These are phyloP conservation scores for Petrocephalus microphthalmus DNA, from an alignment of 2,113 vertebrate species.

Conservation along the genomic window DNA sequence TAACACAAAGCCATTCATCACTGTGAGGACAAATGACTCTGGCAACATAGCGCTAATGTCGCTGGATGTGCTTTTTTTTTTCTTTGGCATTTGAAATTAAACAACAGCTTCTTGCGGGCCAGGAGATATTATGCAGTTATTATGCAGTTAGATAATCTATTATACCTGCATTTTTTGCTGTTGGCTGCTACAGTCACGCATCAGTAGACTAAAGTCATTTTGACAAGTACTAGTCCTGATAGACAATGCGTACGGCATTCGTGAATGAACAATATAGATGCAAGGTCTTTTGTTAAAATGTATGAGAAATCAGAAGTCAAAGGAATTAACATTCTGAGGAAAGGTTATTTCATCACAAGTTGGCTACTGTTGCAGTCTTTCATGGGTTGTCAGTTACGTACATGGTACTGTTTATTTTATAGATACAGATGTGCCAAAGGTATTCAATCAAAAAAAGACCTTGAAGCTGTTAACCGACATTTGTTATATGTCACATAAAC, in stretches of 20 bases:
- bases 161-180: not conserved
- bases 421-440: not conserved
- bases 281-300: not conserved
- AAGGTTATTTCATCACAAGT: not conserved
- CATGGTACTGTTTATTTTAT: not conserved
- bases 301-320: not conserved
- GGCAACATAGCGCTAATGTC: constrained; percentile 45
- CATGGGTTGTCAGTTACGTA: not conserved
- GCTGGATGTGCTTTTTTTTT: constrained; percentile 28
- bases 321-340: not conserved
- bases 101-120: not conserved
- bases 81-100: not conserved
- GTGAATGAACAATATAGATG: not conserved
- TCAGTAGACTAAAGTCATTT: not conserved
- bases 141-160: not conserved
- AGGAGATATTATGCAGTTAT: not conserved
- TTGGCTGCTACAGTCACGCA: not conserved
- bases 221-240: not conserved
- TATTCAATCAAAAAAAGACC: constrained; percentile 11
- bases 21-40: constrained; percentile 20
- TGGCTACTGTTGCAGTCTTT: not conserved
- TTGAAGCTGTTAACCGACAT: not conserved
- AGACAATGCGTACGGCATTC: not conserved
- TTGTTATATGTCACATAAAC: not conserved
- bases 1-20: constrained; percentile 54